Conservation (phyloP, 2,113 vertebrate genomes). For the Puma concolor region DNA sequence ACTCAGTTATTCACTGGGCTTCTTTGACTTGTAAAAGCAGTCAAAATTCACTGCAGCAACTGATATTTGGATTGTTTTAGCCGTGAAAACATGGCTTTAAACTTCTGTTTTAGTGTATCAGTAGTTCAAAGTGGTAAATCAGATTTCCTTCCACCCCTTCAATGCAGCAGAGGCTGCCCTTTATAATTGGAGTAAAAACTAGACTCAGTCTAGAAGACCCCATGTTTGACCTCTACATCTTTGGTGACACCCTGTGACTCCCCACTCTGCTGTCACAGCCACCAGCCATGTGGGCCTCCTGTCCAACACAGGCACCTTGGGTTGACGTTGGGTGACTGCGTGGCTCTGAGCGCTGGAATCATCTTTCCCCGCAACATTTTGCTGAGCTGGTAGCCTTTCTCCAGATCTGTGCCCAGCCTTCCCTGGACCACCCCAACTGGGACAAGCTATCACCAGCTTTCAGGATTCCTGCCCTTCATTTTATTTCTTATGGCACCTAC, state of each 20-base stretch:
- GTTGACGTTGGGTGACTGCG: rapidly evolving
- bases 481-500: background rate
- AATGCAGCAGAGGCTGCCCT: background rate
- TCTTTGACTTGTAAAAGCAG: background rate
- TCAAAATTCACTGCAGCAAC: background rate
- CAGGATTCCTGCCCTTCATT: background rate
- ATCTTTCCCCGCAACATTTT: background rate
- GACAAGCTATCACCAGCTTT: no score
- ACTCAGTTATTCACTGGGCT: background rate
- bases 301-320: background rate
- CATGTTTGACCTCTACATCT: background rate
- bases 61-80: background rate
- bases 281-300: background rate
- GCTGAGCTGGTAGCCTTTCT: background rate
- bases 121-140: background rate
- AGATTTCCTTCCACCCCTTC: background rate
- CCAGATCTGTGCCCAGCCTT: no score
- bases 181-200: background rate
- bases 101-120: no score
- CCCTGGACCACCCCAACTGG: background rate
- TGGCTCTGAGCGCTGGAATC: background rate
- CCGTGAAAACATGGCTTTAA: background rate
- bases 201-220: background rate
- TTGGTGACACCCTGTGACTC: background rate
- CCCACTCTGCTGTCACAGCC: background rate